Conservation (phyloP, 2,888 invertebrate species). For the Cepaea hortensis region DNA sequence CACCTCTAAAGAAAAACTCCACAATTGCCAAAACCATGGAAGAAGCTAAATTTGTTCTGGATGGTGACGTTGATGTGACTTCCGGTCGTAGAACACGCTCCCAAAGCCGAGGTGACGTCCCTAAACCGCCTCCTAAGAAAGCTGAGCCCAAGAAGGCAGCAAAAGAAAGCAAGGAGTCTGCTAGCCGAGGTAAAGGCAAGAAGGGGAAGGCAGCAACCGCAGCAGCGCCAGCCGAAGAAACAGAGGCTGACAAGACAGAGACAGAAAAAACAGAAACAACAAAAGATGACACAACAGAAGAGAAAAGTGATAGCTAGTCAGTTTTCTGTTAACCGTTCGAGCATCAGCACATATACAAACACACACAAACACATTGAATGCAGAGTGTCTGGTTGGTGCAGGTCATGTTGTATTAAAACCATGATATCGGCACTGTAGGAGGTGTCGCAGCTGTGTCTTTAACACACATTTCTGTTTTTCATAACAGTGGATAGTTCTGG, state of each 20-base stretch:
- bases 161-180: constrained; percentile 78
- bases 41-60: constrained; percentile 65
- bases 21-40: constrained; percentile 70
- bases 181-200: constrained; percentile 63
- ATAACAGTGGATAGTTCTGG: no score
- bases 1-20: constrained; percentile 58
- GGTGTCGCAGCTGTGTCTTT: no score
- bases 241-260: not conserved
- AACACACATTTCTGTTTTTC: no score
- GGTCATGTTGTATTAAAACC: no score
- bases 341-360: not conserved
- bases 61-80: constrained; percentile 60
- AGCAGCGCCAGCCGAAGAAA: constrained; percentile 1
- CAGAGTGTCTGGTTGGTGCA: not conserved
- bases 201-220: constrained; percentile 48
- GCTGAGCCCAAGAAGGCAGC: constrained; percentile 82
- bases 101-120: constrained; percentile 57
- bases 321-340: not conserved
- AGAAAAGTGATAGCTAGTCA: constrained; percentile 35
- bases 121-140: constrained; percentile 66
- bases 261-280: not conserved
- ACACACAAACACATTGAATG: not conserved
- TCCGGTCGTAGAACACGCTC: constrained; percentile 68
- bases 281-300: not conserved
- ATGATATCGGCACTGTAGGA: no score